Conservation (phyloP, 1,140 invertebrate species). For the Adoxophyes honmai region DNA sequence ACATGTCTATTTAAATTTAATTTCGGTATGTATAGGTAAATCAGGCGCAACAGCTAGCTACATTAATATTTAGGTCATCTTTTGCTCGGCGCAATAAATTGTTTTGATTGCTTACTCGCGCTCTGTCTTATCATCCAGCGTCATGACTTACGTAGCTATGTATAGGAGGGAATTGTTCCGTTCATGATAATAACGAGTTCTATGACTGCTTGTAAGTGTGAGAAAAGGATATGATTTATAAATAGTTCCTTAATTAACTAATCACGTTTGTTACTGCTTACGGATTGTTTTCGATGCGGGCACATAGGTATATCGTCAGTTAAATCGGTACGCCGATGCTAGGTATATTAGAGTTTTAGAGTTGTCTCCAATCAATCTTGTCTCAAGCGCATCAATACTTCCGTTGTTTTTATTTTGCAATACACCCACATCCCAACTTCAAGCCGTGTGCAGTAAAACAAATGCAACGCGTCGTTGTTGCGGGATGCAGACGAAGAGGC, state of each 20-base stretch:
- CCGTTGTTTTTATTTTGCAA: no score
- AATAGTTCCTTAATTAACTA: no score
- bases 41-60: background rate
- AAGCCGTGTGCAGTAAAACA: background rate
- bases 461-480: constrained; percentile 9
- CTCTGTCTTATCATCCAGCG: constrained; percentile 1
- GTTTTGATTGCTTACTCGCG: constrained; percentile 7
- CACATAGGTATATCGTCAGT: no score
- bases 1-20: constrained; percentile 26
- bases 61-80: background rate
- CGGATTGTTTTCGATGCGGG: no score
- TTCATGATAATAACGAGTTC: background rate
- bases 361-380: no score
- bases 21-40: background rate
- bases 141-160: constrained; percentile 10
- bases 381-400: no score
- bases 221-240: background rate
- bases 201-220: background rate
- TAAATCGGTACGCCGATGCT: no score
- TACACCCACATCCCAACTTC: no score
- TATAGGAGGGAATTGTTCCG: background rate
- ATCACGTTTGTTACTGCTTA: no score
- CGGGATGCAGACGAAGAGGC: constrained; percentile 15
- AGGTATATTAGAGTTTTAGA: no score
- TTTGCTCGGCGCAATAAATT: constrained; percentile 11